A percentile compares a stretch with the other conserved stretches of the same genome.
These are phyloP conservation scores for Lutra lutra DNA, from an alignment of 2,797 vertebrate genomes.

Conservation along the genomic window DNA sequence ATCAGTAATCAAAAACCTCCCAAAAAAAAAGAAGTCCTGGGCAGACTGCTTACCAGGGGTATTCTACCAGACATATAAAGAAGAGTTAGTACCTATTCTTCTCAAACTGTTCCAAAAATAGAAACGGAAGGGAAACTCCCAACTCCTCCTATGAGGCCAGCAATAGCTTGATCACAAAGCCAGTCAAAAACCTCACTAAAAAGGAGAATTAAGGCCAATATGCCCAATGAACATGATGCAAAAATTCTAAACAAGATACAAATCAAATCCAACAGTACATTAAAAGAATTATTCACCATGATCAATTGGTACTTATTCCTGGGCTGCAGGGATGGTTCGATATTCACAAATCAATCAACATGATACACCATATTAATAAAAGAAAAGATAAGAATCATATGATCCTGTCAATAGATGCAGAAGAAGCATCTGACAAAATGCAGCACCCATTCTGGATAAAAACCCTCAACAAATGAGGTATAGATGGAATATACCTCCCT, in stretches of 20 bases:
- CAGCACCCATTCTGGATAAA: neutral
- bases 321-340: neutral
- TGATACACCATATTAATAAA: neutral
- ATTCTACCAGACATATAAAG: neutral
- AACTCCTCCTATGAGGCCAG: neutral
- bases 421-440: neutral
- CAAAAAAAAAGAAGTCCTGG: neutral
- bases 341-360: neutral
- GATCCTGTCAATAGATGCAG: neutral
- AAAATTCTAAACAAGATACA: neutral
- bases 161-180: neutral
- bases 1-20: neutral
- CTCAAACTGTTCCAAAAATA: neutral
- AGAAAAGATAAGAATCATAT: neutral
- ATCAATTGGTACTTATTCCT: neutral
- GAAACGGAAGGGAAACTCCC: neutral
- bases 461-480: neutral
- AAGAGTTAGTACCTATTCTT: neutral
- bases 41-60: neutral
- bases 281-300: neutral
- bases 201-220: neutral
- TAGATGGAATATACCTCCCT: neutral
- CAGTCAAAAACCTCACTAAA: neutral
- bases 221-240: neutral
- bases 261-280: neutral